Evolutionary conservation across 2,888 invertebrate species (phyloP).

Genomic region (Trichogramma dendrolimi): DNA sequence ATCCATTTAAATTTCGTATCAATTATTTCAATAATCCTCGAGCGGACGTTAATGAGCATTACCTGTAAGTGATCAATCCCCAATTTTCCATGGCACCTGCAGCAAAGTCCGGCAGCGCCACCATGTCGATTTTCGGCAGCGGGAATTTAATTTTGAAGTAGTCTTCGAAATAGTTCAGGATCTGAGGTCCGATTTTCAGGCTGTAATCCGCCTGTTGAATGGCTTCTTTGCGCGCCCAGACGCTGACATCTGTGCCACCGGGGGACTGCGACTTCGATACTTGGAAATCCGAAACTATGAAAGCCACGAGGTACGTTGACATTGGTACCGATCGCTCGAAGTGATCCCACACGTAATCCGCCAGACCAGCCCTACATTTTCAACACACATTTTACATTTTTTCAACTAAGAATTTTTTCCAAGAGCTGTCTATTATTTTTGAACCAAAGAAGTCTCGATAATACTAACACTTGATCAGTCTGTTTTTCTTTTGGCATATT

Average conservation of each 20-base stretch:
- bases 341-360: constrained; percentile 71
- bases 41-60: constrained; percentile 43
- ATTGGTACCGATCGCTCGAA: constrained; percentile 72
- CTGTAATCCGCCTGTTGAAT: constrained; percentile 66
- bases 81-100: constrained; percentile 58
- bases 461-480: constrained; percentile 57
- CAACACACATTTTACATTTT: not conserved
- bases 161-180: constrained; percentile 52
- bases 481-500: constrained; percentile 66
- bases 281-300: constrained; percentile 79
- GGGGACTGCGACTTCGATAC: constrained; percentile 56
- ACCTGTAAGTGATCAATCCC: constrained; percentile 56
- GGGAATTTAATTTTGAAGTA: constrained; percentile 52
- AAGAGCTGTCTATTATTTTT: not conserved
- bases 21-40: not conserved
- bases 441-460: not conserved
- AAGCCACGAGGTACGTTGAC: constrained; percentile 82
- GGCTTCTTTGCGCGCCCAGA: constrained; percentile 70
- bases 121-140: constrained; percentile 56
- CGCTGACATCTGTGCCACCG: constrained; percentile 33
- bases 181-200: constrained; percentile 47
- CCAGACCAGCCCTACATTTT: constrained; percentile 55
- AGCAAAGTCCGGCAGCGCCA: constrained; percentile 58
- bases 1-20: not conserved
- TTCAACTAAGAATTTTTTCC: not conserved